phyloP scores from a whole-genome alignment of 2,113 vertebrate genomes.

The Boulengeromyrus knoepffleri region DNA sequence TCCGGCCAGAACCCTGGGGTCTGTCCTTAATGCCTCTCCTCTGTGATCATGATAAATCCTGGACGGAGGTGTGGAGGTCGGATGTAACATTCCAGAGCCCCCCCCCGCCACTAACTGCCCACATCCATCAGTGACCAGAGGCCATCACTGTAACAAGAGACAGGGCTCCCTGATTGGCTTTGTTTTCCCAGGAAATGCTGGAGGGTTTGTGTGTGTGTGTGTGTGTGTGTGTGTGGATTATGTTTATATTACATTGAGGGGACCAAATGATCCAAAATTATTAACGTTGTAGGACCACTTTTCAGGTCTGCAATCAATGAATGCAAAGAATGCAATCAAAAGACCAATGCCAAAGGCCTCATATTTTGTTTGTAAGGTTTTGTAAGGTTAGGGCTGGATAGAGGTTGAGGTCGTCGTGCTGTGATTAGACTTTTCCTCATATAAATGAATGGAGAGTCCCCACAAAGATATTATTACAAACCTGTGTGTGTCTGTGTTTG shows the following conservation, averaged over 20 bases:
- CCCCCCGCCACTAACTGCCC: background rate
- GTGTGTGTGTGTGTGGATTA: background rate
- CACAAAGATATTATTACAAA: too few relatives aligned
- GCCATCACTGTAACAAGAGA: background rate
- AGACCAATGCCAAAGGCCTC: too few relatives aligned
- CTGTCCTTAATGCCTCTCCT: background rate
- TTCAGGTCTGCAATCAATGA: too few relatives aligned
- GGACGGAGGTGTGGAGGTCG: constrained; percentile 26
- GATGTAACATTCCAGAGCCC: constrained; percentile 20
- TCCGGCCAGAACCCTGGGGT: background rate
- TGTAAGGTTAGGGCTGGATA: too few relatives aligned
- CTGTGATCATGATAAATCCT: constrained; percentile 7
- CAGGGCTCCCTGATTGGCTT: background rate
- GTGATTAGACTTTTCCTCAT: too few relatives aligned
- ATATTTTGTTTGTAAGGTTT: too few relatives aligned
- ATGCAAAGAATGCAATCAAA: too few relatives aligned
- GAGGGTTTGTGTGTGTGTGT: background rate
- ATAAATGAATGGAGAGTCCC: too few relatives aligned
- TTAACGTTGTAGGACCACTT: too few relatives aligned
- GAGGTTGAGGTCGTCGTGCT: too few relatives aligned
- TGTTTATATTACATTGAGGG: too few relatives aligned
- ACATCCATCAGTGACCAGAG: constrained; percentile 5
- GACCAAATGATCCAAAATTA: too few relatives aligned
- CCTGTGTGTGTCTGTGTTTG: background rate
- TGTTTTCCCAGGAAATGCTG: background rate